Evolutionary conservation across 2,888 invertebrate species (phyloP).

Genomic region (Tetheella fluctuosa): DNA sequence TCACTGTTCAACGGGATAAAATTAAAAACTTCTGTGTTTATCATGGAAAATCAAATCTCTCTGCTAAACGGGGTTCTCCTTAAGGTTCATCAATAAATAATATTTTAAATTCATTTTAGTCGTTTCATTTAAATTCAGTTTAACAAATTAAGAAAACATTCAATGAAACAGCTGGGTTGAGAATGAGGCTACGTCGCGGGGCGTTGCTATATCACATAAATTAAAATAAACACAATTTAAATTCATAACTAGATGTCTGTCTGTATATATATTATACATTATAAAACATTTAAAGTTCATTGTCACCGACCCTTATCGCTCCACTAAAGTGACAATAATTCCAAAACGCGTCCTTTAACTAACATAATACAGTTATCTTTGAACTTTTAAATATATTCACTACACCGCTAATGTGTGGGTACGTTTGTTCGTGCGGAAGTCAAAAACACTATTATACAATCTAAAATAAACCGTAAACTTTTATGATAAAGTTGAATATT

Average conservation of each 20-base stretch:
- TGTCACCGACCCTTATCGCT: conserved; percentile 6
- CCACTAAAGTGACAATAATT: conserved; percentile 16
- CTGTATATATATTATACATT: background rate
- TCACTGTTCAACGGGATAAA: too few species aligned
- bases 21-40: too few species aligned
- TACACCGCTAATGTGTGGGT: conserved; percentile 76
- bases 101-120: too few species aligned
- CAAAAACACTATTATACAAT: conserved; percentile 29
- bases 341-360: conserved; percentile 17
- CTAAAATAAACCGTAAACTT: background rate
- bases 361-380: conserved; percentile 61
- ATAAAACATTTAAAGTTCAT: conserved; percentile 10
- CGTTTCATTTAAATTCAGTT: too few species aligned
- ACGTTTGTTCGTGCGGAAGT: conserved; percentile 69
- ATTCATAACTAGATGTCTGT: conserved; percentile 12
- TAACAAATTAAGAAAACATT: too few species aligned
- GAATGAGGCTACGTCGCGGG: background rate
- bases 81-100: too few species aligned
- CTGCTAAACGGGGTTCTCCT: too few species aligned
- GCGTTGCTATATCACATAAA: conserved; percentile 7
- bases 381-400: conserved; percentile 59
- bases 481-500: background rate
- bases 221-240: conserved; percentile 13
- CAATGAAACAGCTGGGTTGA: background rate
- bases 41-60: too few species aligned